phyloP scores from a whole-genome alignment of 2,113 vertebrate species.

The Caretta caretta region DNA sequence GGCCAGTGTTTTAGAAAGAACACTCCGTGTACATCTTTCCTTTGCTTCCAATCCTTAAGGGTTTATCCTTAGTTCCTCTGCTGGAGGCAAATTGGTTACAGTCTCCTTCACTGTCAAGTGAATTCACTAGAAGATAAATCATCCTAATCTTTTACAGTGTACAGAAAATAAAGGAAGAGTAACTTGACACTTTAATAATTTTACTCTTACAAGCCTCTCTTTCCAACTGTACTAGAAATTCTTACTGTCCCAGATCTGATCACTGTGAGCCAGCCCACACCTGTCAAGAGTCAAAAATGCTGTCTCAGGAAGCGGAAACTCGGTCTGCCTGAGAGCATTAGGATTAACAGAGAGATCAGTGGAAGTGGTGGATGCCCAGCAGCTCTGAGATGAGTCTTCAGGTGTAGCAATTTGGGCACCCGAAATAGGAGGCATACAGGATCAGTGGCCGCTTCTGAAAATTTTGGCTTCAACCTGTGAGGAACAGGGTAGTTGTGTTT shows the following conservation, averaged over 20 bases:
- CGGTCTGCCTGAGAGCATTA: constrained; percentile 16
- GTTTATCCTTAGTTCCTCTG: constrained; percentile 14
- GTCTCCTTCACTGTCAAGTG: constrained; percentile 18
- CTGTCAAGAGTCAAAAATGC: constrained; percentile 10
- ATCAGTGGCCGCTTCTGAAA: fast-evolving
- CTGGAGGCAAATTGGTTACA: constrained; percentile 36
- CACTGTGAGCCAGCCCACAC: neutral
- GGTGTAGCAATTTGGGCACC: neutral
- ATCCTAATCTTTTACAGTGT: constrained; percentile 35
- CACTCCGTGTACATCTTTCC: neutral
- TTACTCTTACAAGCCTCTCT: neutral
- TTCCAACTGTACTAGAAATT: constrained; percentile 24
- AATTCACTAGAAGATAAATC: constrained; percentile 53
- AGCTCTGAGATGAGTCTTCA: neutral
- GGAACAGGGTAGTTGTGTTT: neutral
- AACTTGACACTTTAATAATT: constrained; percentile 57
- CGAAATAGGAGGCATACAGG: no score
- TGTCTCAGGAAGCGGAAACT: constrained; percentile 34
- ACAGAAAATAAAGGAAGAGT: constrained; percentile 19
- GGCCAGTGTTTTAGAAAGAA: neutral
- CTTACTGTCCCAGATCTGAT: neutral
- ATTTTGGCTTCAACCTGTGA: neutral
- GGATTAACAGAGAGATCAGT: constrained; percentile 42
- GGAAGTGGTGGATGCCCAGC: neutral
- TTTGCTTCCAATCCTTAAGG: neutral